Evolutionary conservation across 2,797 vertebrate species (phyloP).

Genomic region (Molossus alvarezi): DNA sequence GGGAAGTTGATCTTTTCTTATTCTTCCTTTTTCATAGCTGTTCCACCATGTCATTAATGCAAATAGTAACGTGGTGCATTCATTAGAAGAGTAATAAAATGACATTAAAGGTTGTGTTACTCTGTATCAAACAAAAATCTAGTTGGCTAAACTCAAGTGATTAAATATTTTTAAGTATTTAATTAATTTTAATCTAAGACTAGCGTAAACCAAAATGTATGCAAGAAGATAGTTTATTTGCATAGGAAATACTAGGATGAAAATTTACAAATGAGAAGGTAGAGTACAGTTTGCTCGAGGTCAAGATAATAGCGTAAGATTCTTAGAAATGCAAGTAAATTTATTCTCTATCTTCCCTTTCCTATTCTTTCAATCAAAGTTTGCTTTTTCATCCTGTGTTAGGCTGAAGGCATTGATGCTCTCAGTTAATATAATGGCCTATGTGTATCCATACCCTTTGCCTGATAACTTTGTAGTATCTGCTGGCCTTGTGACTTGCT

Average conservation of each 20-base stretch:
- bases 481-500: neutral
- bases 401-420: neutral
- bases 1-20: neutral
- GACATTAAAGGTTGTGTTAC: neutral
- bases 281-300: neutral
- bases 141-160: neutral
- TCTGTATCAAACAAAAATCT: constrained; percentile 32
- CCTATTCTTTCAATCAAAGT: neutral
- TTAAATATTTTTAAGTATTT: constrained; percentile 26
- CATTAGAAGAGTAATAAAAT: constrained; percentile 20
- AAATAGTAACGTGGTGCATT: neutral
- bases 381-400: neutral
- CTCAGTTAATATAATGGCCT: neutral
- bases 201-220: neutral
- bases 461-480: neutral
- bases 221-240: neutral
- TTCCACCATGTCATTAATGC: neutral
- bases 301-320: neutral
- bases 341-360: neutral
- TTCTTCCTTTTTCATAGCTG: constrained; percentile 44
- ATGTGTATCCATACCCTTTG: neutral
- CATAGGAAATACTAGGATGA: neutral
- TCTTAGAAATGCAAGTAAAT: neutral
- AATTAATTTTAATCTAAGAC: constrained; percentile 24
- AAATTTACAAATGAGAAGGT: neutral